Evolutionary conservation across 2,797 vertebrate species (phyloP), one percentile per base, ranked within the genome.

Genomic region (Loris lydekkerianus): DNA sequence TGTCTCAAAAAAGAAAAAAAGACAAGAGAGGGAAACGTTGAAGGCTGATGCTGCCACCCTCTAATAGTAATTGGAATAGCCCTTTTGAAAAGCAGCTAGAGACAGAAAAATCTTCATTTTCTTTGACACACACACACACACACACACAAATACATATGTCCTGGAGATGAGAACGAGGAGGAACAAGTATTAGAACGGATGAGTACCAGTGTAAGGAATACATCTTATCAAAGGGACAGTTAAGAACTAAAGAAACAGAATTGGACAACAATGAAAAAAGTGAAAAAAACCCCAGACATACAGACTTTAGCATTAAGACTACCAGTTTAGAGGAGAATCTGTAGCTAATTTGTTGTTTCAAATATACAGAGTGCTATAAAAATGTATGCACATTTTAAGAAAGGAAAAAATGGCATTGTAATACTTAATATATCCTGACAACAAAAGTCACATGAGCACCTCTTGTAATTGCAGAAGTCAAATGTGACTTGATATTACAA

Each of bases 211-310:
- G 13, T 88, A 61, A 85, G 46, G 37, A 89, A 69, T 82, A 58
- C 63, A 21, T 89, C 58, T 89, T 86, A 37, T 92, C 60, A 80
- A 75, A 87, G 40, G 46, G 37, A 77, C 43, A 70, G 15, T 77
- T 86, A 89, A 69, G 43, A 88, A 85, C 67, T 89, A 78, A 82
- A 58, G 61, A 96, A 72, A 72, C 25, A 81, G 86, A 81, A 58
- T 61, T 34, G 49, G 7, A 18, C 25, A 73, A 69, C 70, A 80
- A 75, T 15, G 23, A 21, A 83, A 29, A 69, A 78, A 25, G 15
- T 61, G 20, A 23, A 65, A 78, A 86, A 86, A 73, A 37, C 15
- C 31, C 21, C 27, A 83, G 4, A 20, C 34, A 1, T 60, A 43
- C 11, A 60, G 25, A 27, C 63, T 93, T 4, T 76, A 70, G 37